Base-by-base conservation (phyloP, 2,113 vertebrate species). In the Steatornis caripensis region DNA sequence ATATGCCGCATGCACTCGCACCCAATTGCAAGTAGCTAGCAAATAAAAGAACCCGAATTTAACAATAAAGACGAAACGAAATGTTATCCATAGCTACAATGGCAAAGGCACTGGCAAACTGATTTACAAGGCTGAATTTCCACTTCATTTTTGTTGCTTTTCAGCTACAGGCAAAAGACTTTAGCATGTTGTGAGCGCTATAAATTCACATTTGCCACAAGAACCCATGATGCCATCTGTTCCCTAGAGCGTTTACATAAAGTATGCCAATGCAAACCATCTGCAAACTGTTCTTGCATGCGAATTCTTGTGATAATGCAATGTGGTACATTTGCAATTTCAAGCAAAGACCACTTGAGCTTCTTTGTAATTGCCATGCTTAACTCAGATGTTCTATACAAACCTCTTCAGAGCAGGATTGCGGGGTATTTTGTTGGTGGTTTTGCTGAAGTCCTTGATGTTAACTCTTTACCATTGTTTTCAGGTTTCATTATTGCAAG, bases 231-330 rank as follows among this genome's bases (percentile, higher is more conserved):
- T 96, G 94, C 97, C 97, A 98, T 98, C 97, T 98, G 98, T 95
- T 98, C 96, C 89, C 95, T 89, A 61, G 97, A 98, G 98, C 95
- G 91, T 97, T 95, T 97, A 90, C 96, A 94, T 98, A 97, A 97
- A 97, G 84, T 15, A 94, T 94, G 96, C 90, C 97, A 97, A 94
- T 96, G 96, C 80, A 97, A 97, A 97, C 97, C 95, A 97, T 98
- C 97, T 97, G 97, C 96, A 97, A 97, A 97, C 80, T 92, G 94
- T 91, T 97, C 98, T 97, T 58, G 69, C 72, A 95, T 93, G 34
- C 8, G 96, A 93, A 94, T 89, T 95, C 95, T 96, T 87, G 84
- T 93, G 96, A 96, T 95, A 95, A 97, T 80, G 93, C 94, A 97
- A 94, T 36, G 57, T 94, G 95, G 94, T 85, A 84, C 94, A 96